Evolutionary conservation across 2,888 invertebrate genomes (phyloP), one percentile per base, ranked within the genome.

Genomic region (Amiota minor): DNA sequence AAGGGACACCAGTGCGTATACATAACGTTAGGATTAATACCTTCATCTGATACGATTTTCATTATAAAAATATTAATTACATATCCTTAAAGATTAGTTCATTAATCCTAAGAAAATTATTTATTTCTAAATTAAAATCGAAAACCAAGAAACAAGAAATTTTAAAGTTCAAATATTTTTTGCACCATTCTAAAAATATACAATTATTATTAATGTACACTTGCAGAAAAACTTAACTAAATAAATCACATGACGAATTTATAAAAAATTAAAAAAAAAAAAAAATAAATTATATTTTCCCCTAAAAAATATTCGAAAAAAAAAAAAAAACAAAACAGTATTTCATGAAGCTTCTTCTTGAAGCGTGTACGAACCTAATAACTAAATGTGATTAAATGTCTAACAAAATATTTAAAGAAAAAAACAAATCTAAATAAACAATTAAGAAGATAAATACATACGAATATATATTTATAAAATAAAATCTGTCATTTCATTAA

Each of bases 341-440:
- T 35, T 62, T 45, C 45, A 14, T 35, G 12, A 74, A 70, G 10
- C 6, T 8, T 74, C 35, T 46, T 67, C 62, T 62, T 62, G 59
- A 76, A 61, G 59, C 23, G 35, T 23, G 50, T 35, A 50, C 50
- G 9, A 18, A 67, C 18, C 53, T 59, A 71, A 71, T 62, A 61
- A 49, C 46, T 14, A n/a, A 12, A 62, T 71, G 71, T 62, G 71
- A 64, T 71, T 53, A 49, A 47, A 53, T 71, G 71, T 71, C 50
- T 11, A 71, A 71, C 64, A 71, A 71, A 71, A 62, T 2, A 11
- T 46, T 70, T 70, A 56, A 70, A 70, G 14, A 55, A 67, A 49
- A 18, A n/a, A 69, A 14, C 14, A 56, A 70, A 55, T 59, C 16
- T n/a, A 35, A 70, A 47, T 59, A 59, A 70, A 70, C 35, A 35